Conservation (phyloP, 1,140 invertebrate species). For the Drosophila sp. region DNA sequence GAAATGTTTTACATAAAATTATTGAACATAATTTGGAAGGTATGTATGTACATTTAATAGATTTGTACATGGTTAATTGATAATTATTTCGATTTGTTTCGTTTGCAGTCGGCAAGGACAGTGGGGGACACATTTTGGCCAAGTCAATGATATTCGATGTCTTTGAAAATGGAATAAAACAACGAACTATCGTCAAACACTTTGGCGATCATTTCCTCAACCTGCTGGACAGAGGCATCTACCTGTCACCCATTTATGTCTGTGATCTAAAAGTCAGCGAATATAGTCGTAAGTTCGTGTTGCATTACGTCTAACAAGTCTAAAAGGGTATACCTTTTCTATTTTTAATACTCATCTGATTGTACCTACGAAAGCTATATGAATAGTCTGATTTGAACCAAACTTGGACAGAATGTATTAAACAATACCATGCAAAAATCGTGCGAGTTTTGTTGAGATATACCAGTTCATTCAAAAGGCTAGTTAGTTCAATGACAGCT, state of each 20-base stretch:
- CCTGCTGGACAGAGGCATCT: slow-evolving; percentile 65
- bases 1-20: slow-evolving; percentile 60
- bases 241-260: slow-evolving; percentile 52
- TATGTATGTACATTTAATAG: slow-evolving; percentile 22
- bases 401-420: too few species aligned
- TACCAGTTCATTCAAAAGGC: too few species aligned
- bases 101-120: slow-evolving; percentile 38
- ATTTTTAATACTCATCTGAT: too few species aligned
- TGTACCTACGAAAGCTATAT: too few species aligned
- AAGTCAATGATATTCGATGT: slow-evolving; percentile 56
- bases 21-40: slow-evolving; percentile 55
- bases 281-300: slow-evolving; percentile 58
- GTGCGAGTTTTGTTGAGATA: too few species aligned
- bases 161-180: slow-evolving; percentile 61
- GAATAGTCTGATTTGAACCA: too few species aligned
- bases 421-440: too few species aligned
- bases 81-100: background rate
- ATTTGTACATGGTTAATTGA: background rate
- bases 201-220: slow-evolving; percentile 57
- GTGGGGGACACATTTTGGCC: slow-evolving; percentile 43
- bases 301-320: background rate
- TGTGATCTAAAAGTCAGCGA: slow-evolving; percentile 64
- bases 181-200: slow-evolving; percentile 42
- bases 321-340: too few species aligned
- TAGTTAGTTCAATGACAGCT: too few species aligned